phyloP scores from a whole-genome alignment of 2,888 invertebrate genomes.

The Apomyelois bistriatella region DNA sequence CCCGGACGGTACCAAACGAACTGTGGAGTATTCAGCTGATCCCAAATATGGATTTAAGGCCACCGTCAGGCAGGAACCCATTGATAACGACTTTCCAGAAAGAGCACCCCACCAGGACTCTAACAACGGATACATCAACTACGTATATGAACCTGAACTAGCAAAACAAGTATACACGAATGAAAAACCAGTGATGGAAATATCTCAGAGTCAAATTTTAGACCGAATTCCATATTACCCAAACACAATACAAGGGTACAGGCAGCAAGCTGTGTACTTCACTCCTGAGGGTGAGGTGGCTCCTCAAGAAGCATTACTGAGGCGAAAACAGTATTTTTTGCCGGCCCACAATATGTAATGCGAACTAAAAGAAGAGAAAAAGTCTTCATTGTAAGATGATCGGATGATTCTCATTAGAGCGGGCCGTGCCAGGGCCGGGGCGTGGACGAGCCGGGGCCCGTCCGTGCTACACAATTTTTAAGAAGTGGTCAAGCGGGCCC shows the following conservation, averaged over 20 bases:
- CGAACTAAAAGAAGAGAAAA: background rate
- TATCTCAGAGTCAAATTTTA: background rate
- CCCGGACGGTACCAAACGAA: constrained; percentile 66
- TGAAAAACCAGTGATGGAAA: constrained; percentile 15
- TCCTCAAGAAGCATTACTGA: constrained; percentile 29
- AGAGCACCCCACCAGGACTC: background rate
- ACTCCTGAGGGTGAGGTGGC: constrained; percentile 49
- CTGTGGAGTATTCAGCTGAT: constrained; percentile 73
- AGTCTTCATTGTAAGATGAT: no score
- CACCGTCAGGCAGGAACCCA: constrained; percentile 64
- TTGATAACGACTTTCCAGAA: background rate
- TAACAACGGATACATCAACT: constrained; percentile 8
- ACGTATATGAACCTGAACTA: constrained; percentile 20
- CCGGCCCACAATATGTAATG: constrained; percentile 32
- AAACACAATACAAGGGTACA: constrained; percentile 3
- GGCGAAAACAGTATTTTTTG: constrained; percentile 50
- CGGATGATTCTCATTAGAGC: no score
- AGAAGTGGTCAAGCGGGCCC: no score
- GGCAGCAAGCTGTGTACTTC: constrained; percentile 36
- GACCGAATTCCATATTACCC: background rate
- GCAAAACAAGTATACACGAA: constrained; percentile 22
- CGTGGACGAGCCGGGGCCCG: no score
- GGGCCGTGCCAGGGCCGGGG: no score
- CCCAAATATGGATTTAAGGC: constrained; percentile 76
- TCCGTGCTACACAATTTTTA: background rate